A percentile compares a stretch with the other conserved stretches of the same genome.
Evolutionary conservation across 1,140 invertebrate species (phyloP).

Genomic region (Maniola jurtina): DNA sequence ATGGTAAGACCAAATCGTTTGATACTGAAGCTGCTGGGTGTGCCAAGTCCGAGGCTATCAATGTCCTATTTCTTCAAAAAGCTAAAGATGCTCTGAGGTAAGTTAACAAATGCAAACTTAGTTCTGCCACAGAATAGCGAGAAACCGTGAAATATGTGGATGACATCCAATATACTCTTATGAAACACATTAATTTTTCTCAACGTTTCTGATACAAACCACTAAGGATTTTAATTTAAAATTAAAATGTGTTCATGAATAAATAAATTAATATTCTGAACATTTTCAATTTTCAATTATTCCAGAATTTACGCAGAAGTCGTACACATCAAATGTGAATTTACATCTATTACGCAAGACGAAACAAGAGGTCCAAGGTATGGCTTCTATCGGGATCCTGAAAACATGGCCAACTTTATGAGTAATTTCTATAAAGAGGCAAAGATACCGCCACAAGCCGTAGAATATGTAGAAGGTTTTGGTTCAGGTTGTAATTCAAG

Average conservation of each 20-base stretch:
- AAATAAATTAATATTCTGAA: constrained; percentile 76
- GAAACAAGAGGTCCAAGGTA: constrained; percentile 35
- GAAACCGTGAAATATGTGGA: no score
- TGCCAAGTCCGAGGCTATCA: constrained; percentile 85
- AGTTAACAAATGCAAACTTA: constrained; percentile 58
- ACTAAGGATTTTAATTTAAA: no score
- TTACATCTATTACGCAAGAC: constrained; percentile 53
- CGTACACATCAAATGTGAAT: constrained; percentile 81
- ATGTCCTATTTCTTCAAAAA: constrained; percentile 89
- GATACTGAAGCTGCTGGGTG: constrained; percentile 88
- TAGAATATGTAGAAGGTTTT: constrained; percentile 88
- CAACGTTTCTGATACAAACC: no score
- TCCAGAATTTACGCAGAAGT: constrained; percentile 83
- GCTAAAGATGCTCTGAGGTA: constrained; percentile 82
- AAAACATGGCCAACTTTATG: constrained; percentile 78
- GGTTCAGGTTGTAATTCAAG: constrained; percentile 77
- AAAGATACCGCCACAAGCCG: constrained; percentile 80
- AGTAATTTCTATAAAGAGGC: constrained; percentile 82
- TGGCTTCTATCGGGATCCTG: constrained; percentile 79
- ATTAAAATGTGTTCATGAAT: not conserved
- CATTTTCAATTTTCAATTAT: no score
- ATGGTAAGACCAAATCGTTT: constrained; percentile 90
- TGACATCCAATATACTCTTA: no score
- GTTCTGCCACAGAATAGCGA: no score
- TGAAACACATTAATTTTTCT: no score